phyloP scores from a whole-genome alignment of 2,797 vertebrate species.

The Propithecus perrieri region DNA sequence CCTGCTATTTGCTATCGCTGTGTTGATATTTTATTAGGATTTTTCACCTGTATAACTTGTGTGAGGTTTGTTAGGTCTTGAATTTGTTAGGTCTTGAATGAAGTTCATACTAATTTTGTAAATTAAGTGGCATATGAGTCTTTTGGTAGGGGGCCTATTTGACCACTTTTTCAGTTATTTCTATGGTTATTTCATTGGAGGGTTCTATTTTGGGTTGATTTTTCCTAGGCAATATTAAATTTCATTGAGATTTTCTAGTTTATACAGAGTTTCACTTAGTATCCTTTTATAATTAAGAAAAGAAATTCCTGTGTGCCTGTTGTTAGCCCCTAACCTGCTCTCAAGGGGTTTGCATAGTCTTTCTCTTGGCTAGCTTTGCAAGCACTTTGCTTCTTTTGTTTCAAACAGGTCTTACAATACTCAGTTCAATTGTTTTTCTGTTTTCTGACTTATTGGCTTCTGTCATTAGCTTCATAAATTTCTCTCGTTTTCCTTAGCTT shows the following conservation, averaged over 20 bases:
- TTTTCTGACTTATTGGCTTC: background rate
- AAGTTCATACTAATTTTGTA: background rate
- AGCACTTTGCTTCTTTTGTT: background rate
- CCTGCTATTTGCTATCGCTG: background rate
- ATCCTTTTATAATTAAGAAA: background rate
- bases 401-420: background rate
- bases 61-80: background rate
- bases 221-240: background rate
- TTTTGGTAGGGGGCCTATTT: background rate
- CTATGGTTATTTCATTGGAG: background rate
- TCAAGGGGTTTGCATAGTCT: background rate
- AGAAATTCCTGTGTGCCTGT: background rate
- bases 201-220: background rate
- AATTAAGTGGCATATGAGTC: background rate
- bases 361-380: background rate
- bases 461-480: background rate
- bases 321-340: background rate
- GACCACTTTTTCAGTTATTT: background rate
- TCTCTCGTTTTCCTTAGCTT: background rate
- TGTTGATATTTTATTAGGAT: background rate
- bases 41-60: background rate
- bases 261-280: background rate
- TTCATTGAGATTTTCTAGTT: background rate
- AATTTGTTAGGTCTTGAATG: slow-evolving; percentile 15
- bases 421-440: background rate